A percentile compares a stretch with the other conserved stretches of the same genome.
These are phyloP conservation scores for Bugula neritina DNA, from an alignment of 2,888 invertebrate genomes.

Conservation along the genomic window DNA sequence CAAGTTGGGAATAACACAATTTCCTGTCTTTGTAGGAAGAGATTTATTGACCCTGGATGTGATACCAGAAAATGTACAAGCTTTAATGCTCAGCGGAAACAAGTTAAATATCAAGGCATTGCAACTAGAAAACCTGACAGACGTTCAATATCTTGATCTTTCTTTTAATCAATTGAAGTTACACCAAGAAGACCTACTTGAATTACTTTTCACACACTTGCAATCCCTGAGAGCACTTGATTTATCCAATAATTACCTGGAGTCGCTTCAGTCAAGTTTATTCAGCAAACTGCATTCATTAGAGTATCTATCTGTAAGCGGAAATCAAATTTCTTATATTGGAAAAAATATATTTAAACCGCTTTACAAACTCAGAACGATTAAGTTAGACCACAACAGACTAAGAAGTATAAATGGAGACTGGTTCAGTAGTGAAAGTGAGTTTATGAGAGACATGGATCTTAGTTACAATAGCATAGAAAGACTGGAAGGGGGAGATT, in stretches of 20 bases:
- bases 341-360: not conserved
- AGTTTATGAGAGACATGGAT: not conserved
- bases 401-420: constrained; percentile 4
- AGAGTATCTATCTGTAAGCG: constrained; percentile 21
- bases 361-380: not conserved
- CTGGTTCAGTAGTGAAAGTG: not conserved
- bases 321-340: constrained; percentile 10
- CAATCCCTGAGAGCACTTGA: constrained; percentile 20
- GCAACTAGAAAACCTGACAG: not conserved
- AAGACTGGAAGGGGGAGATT: not conserved
- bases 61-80: not conserved
- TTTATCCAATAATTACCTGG: constrained; percentile 25
- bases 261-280: not conserved
- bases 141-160: constrained; percentile 7
- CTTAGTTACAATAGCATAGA: constrained; percentile 10
- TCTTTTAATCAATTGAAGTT: constrained; percentile 22
- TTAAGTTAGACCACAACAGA: not conserved
- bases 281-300: constrained; percentile 14
- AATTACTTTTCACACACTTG: constrained; percentile 10
- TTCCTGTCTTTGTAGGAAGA: constrained; percentile 18
- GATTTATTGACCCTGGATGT: constrained; percentile 9
- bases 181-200: constrained; percentile 6
- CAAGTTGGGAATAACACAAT: no score
- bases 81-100: not conserved
- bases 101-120: not conserved